phyloP scores from a whole-genome alignment of 2,797 vertebrate species.

The Melopsittacus undulatus region DNA sequence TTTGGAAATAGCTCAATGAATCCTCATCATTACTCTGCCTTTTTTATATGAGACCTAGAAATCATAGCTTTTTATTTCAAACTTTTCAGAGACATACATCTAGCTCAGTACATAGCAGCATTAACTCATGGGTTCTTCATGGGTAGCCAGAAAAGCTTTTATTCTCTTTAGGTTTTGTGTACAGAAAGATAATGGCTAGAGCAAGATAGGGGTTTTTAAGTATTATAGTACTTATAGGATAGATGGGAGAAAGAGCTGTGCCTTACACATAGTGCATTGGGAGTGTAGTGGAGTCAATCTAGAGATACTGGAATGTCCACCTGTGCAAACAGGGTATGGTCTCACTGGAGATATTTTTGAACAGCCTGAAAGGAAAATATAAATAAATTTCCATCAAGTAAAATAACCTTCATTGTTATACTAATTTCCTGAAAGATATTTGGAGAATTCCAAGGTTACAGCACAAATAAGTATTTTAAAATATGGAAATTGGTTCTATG shows the following conservation, averaged over 20 bases:
- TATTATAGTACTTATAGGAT: neutral
- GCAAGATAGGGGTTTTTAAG: neutral
- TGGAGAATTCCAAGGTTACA: neutral
- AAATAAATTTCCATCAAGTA: neutral
- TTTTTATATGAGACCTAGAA: neutral
- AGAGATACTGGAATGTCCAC: neutral
- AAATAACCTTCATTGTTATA: neutral
- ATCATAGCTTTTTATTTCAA: neutral
- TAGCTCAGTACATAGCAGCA: neutral
- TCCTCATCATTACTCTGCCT: too few species aligned
- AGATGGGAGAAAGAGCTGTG: neutral
- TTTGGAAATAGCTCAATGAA: neutral
- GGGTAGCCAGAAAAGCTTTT: neutral
- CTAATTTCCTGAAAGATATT: neutral
- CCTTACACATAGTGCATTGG: neutral
- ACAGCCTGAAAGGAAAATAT: neutral
- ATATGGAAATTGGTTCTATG: neutral
- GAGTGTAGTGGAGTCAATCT: neutral
- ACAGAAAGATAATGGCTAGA: neutral
- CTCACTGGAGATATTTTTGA: neutral
- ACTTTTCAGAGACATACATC: neutral
- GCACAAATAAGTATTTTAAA: neutral
- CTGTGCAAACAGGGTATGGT: neutral
- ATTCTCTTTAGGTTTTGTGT: neutral
- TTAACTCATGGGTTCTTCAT: neutral